phyloP scores from a whole-genome alignment of 2,888 invertebrate genomes.

The Steinernema scapterisci region DNA sequence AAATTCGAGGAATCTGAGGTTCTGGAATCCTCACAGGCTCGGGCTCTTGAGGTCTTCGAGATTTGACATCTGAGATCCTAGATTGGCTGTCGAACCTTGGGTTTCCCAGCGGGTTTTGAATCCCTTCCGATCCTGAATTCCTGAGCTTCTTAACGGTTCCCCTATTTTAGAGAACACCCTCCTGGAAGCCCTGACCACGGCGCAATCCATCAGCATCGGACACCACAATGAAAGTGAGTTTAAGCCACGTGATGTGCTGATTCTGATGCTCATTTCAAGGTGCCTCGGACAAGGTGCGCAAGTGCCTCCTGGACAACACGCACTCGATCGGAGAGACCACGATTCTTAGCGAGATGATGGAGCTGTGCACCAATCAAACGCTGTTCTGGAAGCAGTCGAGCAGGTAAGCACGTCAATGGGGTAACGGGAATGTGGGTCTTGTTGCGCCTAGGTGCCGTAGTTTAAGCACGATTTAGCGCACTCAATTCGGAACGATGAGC shows the following conservation, averaged over 20 bases:
- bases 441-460: too few species aligned
- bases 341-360: slow-evolving; percentile 28
- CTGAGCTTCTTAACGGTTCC: too few species aligned
- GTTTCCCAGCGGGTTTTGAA: too few species aligned
- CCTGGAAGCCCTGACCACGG: slow-evolving; percentile 15
- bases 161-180: slow-evolving; percentile 1
- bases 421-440: background rate
- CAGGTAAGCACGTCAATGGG: background rate
- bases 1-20: too few species aligned
- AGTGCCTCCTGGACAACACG: slow-evolving; percentile 18
- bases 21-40: too few species aligned
- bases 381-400: slow-evolving; percentile 24
- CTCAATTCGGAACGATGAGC: too few species aligned
- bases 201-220: slow-evolving; percentile 21
- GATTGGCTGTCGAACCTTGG: too few species aligned
- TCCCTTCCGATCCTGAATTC: too few species aligned
- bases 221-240: slow-evolving; percentile 26
- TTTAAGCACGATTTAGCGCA: too few species aligned
- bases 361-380: slow-evolving; percentile 24
- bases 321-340: slow-evolving; percentile 23
- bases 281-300: slow-evolving; percentile 17
- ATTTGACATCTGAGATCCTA: too few species aligned
- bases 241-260: background rate
- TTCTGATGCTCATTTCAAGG: background rate
- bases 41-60: too few species aligned